Conservation (phyloP, 2,113 vertebrate genomes). For the Cairina moschata region DNA sequence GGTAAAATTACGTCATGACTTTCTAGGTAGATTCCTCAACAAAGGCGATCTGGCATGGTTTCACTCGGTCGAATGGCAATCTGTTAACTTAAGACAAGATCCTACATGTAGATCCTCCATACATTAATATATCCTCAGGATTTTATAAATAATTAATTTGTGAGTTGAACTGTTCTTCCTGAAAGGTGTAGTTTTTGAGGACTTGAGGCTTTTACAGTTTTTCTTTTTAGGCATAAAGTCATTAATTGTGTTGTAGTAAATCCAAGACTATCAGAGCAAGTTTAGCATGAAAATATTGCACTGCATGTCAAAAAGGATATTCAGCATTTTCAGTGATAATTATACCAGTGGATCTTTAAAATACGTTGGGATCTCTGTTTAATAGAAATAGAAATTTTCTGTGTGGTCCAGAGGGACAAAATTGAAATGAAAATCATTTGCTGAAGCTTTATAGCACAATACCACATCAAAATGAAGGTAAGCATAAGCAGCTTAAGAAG, state of each 20-base stretch:
- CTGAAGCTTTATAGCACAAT: neutral
- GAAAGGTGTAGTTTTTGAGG: neutral
- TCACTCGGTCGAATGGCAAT: neutral
- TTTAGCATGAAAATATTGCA: neutral
- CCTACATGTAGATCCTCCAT: neutral
- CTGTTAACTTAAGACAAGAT: conserved; percentile 4
- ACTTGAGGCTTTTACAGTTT: neutral
- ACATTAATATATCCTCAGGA: neutral
- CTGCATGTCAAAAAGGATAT: neutral
- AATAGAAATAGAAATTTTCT: neutral
- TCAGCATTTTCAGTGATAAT: neutral
- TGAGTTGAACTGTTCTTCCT: neutral
- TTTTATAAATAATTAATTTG: neutral
- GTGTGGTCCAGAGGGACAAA: neutral
- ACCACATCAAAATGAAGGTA: conserved; percentile 16
- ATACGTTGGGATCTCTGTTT: neutral
- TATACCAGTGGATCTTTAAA: neutral
- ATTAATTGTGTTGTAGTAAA: neutral
- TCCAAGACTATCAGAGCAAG: neutral
- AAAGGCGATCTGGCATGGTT: conserved; percentile 18
- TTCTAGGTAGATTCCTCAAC: conserved; percentile 5
- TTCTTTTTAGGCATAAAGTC: neutral
- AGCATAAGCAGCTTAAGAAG: neutral
- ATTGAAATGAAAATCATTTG: neutral
- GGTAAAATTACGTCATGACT: neutral